Percentiles rank a stretch among this genome's conserved stretches.
phyloP scores from a whole-genome alignment of 2,113 vertebrate genomes.

The Gobius niger region DNA sequence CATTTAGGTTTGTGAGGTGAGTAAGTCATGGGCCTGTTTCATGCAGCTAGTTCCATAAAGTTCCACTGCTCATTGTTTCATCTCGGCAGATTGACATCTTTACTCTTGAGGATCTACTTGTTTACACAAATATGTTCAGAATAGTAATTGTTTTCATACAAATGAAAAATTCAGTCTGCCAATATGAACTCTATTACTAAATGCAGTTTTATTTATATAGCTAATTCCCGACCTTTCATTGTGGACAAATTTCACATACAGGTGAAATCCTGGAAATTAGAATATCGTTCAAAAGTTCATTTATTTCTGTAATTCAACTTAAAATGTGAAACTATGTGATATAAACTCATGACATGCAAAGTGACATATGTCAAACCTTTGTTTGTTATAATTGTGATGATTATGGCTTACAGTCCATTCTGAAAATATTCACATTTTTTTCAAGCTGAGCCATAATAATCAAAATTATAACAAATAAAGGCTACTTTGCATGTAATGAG shows the following conservation, averaged over 20 bases:
- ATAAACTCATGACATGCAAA: too few species aligned
- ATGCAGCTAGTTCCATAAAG: constrained; percentile 30
- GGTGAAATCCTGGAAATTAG: too few species aligned
- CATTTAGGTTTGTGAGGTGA: constrained; percentile 61
- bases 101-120: constrained; percentile 12
- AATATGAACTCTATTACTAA: constrained; percentile 27
- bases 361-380: too few species aligned
- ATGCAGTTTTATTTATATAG: not conserved
- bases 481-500: too few species aligned
- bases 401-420: too few species aligned
- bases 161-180: constrained; percentile 39
- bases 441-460: too few species aligned
- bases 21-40: constrained; percentile 26
- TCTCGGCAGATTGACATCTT: constrained; percentile 51
- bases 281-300: too few species aligned
- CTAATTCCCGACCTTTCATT: not conserved
- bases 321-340: too few species aligned
- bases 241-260: not conserved
- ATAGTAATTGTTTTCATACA: constrained; percentile 7
- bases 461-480: too few species aligned
- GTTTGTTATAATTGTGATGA: too few species aligned
- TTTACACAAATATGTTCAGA: constrained; percentile 3
- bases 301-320: too few species aligned
- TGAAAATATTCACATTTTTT: too few species aligned
- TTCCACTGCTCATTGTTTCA: constrained; percentile 1